These are phyloP conservation scores for Lates japonicus DNA, from an alignment of 2,797 vertebrate genomes.

Conservation along the genomic window DNA sequence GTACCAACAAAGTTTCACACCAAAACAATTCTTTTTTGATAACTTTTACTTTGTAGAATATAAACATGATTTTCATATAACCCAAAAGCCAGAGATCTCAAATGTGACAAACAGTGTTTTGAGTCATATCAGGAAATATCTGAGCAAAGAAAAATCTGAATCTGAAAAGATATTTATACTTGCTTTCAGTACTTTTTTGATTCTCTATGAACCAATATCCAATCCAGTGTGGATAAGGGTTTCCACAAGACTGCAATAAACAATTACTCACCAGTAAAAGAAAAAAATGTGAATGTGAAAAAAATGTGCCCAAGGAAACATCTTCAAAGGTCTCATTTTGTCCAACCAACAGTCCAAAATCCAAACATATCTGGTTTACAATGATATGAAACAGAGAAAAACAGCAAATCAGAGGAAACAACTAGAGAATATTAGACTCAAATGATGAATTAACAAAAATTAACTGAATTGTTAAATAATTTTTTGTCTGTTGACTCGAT, in stretches of 20 bases:
- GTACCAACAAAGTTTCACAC: too few relatives aligned
- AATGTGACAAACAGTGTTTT: too few relatives aligned
- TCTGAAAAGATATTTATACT: too few relatives aligned
- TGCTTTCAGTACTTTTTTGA: too few relatives aligned
- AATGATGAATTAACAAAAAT: background rate
- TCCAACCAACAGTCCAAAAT: too few relatives aligned
- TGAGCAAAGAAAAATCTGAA: background rate
- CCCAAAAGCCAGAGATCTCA: too few relatives aligned
- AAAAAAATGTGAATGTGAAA: background rate
- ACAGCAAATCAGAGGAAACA: background rate
- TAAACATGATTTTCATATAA: too few relatives aligned
- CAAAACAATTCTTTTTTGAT: too few relatives aligned
- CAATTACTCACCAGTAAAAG: background rate
- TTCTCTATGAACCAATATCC: background rate
- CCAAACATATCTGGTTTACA: too few relatives aligned
- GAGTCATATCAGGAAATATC: background rate
- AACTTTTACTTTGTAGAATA: too few relatives aligned
- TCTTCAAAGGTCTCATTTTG: too few relatives aligned
- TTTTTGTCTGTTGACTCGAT: background rate
- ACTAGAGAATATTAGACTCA: background rate
- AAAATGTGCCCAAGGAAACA: too few relatives aligned
- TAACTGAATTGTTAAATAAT: background rate
- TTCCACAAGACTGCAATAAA: background rate
- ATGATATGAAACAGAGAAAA: background rate
- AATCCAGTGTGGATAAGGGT: background rate